These are phyloP conservation scores for Globicephala melas DNA, from an alignment of 2,113 vertebrate genomes.

Conservation along the genomic window DNA sequence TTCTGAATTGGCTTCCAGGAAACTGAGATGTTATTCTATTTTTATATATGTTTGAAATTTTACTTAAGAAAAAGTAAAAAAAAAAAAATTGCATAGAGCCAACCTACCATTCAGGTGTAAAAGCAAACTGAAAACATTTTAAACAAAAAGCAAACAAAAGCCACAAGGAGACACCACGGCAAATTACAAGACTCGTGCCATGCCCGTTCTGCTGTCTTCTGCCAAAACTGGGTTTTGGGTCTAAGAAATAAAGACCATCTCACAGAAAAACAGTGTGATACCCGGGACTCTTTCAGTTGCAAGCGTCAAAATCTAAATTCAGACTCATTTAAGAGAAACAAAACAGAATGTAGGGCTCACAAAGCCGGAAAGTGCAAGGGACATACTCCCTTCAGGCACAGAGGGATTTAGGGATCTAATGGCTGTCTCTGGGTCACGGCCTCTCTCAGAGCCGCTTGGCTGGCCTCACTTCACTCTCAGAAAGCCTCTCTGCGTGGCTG, in stretches of 20 bases:
- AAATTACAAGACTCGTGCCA: background rate
- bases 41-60: background rate
- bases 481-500: background rate
- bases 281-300: background rate
- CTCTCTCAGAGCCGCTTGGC: background rate
- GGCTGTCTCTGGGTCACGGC: background rate
- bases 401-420: background rate
- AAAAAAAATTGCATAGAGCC: background rate
- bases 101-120: background rate
- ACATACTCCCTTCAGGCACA: background rate
- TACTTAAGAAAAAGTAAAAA: background rate
- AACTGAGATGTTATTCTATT: background rate
- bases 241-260: background rate
- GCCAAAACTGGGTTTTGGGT: background rate
- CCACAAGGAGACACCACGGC: background rate
- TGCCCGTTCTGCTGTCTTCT: background rate
- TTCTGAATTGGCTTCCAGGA: background rate
- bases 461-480: background rate
- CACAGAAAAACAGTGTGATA: background rate
- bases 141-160: background rate
- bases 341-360: background rate
- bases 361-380: background rate
- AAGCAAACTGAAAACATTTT: slow-evolving; percentile 37
- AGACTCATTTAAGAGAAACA: background rate
- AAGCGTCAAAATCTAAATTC: background rate